Evolutionary conservation across 2,113 vertebrate genomes (phyloP), one percentile per base, ranked within the genome.

Genomic region (Nyctibius bracteatus): DNA sequence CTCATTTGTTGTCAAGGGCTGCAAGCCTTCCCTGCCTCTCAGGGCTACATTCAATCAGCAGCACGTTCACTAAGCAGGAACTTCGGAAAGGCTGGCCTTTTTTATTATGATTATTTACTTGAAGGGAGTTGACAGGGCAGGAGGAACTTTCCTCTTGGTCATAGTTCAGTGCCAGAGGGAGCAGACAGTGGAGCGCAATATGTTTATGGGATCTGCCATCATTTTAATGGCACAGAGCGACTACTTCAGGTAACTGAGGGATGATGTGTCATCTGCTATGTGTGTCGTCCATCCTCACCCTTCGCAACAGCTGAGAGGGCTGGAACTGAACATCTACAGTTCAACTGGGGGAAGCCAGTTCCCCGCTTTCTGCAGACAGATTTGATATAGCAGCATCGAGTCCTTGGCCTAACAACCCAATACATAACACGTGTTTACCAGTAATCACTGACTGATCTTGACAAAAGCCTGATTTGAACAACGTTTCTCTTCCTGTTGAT

Each of bases 31-130:
- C 52, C 86, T 90, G 83, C 59, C 90, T 96, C 94, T 94, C 82
- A 71, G 67, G 51, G 55, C 84, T 80, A 68, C 41, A 7, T 68
- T 90, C 54, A 55, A 74, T 74, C 92, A 92, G 81, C 85, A 84
- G 68, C 61, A 52, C 49, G 17, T 8, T 81, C 14, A 33, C 91
- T 83, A 88, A 88, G 81, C 72, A 78, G 90, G 46, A 88, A 37
- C 70, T 81, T 92, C 74, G 80, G 73, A 74, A 81, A 75, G 51
- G 23, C 54, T 78, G 30, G 33, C 35, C 63, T 74, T 67, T 81
- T 84, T 92, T 85, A 93, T 71, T 55, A 80, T 19, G 52, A 87
- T 96, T 97, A 97, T 97, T 97, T 97, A 97, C 94, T 89, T 85
- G 79, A 88, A 23, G 49, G 86, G 90, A 80, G 41, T 35, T 85